These are phyloP conservation scores for Drosophila pectinifera DNA, from an alignment of 1,140 invertebrate genomes.

Conservation along the genomic window DNA sequence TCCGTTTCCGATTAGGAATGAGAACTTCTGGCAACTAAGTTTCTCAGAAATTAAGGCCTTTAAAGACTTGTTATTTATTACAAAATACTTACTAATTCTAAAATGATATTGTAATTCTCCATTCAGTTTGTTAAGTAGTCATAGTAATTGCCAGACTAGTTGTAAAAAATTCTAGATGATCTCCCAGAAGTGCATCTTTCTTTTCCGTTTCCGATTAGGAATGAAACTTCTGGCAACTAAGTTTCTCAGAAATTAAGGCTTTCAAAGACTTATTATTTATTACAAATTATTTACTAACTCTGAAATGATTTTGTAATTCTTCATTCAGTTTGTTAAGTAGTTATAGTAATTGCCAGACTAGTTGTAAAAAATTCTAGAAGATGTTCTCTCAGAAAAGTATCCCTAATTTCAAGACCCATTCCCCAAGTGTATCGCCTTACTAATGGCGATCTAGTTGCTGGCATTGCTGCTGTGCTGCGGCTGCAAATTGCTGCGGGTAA, in stretches of 20 bases:
- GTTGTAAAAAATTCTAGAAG: neutral
- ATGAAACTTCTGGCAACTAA: neutral
- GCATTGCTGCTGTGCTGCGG: conserved; percentile 34
- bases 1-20: neutral
- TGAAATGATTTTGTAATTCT: neutral
- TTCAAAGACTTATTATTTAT: neutral
- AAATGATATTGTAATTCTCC: neutral
- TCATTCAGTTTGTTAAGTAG: no score
- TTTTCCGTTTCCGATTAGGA: neutral
- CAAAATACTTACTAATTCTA: neutral
- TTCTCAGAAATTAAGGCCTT: neutral
- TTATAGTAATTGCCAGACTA: neutral
- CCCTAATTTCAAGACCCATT: neutral
- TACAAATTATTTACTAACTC: neutral
- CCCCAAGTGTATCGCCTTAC: conserved; percentile 15
- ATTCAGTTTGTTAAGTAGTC: no score
- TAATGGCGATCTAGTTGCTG: conserved; percentile 65
- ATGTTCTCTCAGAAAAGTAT: neutral
- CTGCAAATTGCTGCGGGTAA: conserved; percentile 80
- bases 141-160: neutral
- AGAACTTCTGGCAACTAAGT: neutral
- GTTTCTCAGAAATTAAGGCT: neutral
- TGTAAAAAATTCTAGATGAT: no score
- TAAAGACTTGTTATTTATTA: neutral
- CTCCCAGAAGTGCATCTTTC: no score